phyloP scores from a whole-genome alignment of 1,140 invertebrate genomes.

The Bombus breviceps region DNA sequence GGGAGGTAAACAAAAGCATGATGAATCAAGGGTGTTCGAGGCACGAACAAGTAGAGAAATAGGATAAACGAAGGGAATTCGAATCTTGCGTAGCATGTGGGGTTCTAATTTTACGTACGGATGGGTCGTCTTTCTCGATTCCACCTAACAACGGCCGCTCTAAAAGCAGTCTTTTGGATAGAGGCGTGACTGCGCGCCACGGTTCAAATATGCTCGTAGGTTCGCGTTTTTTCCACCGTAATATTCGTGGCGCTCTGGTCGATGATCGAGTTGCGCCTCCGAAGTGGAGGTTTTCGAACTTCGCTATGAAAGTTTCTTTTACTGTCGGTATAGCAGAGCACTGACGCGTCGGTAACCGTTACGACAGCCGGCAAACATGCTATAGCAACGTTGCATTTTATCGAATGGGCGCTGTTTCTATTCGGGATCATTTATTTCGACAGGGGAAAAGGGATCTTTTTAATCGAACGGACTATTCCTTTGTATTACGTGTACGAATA shows the following conservation, averaged over 20 bases:
- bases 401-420: not conserved
- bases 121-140: conserved; percentile 47
- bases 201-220: conserved; percentile 34
- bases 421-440: not conserved
- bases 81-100: conserved; percentile 52
- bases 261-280: conserved; percentile 26
- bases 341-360: conserved; percentile 18
- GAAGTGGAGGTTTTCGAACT: conserved; percentile 17
- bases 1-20: conserved; percentile 56
- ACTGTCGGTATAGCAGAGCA: conserved; percentile 43
- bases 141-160: conserved; percentile 43
- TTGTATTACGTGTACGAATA: not conserved
- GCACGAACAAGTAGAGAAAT: conserved; percentile 8
- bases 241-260: conserved; percentile 22
- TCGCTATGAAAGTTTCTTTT: not conserved
- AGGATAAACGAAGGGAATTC: conserved; percentile 61
- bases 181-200: conserved; percentile 42
- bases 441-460: not conserved
- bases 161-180: conserved; percentile 57
- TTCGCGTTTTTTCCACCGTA: conserved; percentile 32
- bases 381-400: not conserved
- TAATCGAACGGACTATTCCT: not conserved
- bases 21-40: conserved; percentile 22
- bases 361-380: not conserved
- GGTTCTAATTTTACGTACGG: conserved; percentile 64